Evolutionary conservation across 2,797 vertebrate species (phyloP).

Genomic region (Hylomyscus alleni): DNA sequence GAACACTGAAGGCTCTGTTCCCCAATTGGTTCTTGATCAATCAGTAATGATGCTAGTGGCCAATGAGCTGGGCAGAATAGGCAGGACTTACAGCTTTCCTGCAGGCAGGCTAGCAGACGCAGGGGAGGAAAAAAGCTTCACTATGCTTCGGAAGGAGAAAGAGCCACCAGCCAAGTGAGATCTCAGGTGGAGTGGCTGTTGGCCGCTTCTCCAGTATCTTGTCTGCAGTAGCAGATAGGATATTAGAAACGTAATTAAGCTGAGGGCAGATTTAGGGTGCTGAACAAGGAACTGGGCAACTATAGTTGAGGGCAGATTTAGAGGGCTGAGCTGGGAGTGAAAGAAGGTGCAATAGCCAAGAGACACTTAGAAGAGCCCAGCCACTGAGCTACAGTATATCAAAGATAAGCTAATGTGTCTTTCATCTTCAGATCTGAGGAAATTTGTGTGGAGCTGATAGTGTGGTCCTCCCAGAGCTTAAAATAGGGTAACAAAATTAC

Average conservation of each 20-base stretch:
- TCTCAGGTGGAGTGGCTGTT: neutral
- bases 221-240: neutral
- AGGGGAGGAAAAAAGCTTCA: neutral
- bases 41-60: neutral
- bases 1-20: neutral
- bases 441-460: neutral
- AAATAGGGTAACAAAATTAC: neutral
- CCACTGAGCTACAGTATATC: neutral
- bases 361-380: too few relatives aligned
- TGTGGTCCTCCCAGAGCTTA: neutral
- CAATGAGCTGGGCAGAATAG: neutral
- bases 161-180: neutral
- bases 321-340: neutral
- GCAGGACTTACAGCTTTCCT: neutral
- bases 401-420: neutral
- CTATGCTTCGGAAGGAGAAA: neutral
- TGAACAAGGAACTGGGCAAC: neutral
- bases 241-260: neutral
- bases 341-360: neutral
- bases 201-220: rapidly evolving
- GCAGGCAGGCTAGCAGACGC: too few relatives aligned
- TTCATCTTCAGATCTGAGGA: neutral
- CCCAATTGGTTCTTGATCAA: neutral
- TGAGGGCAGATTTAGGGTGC: neutral
- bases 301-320: neutral